A percentile compares a stretch with the other conserved stretches of the same genome.
Conservation (phyloP, 2,888 invertebrate genomes). For the Apotomis turbidana region DNA sequence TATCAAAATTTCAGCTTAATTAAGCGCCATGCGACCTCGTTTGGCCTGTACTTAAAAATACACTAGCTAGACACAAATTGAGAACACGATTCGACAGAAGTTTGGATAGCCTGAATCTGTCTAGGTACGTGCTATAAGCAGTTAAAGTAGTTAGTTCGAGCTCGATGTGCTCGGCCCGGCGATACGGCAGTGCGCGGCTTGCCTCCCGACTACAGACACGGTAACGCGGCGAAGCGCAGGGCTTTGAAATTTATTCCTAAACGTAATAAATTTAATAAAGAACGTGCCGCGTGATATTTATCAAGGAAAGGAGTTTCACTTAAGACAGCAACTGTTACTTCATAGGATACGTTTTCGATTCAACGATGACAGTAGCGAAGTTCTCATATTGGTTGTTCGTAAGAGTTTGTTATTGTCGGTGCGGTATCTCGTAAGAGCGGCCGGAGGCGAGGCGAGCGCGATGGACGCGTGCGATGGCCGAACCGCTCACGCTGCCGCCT, state of each 20-base stretch:
- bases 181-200: constrained; percentile 61
- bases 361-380: constrained; percentile 27
- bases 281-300: constrained; percentile 1
- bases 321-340: not conserved
- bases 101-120: constrained; percentile 42
- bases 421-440: constrained; percentile 50
- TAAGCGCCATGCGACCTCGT: constrained; percentile 6
- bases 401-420: constrained; percentile 38
- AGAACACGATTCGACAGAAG: constrained; percentile 13
- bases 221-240: constrained; percentile 18
- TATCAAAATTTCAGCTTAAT: not conserved
- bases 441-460: constrained; percentile 57
- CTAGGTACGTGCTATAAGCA: constrained; percentile 31
- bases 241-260: constrained; percentile 36
- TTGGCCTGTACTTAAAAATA: constrained; percentile 15
- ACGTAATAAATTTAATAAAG: constrained; percentile 31
- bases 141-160: constrained; percentile 34
- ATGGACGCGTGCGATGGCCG: constrained; percentile 79
- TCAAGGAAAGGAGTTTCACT: not conserved
- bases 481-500: constrained; percentile 74
- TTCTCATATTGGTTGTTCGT: constrained; percentile 22
- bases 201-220: constrained; percentile 39
- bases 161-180: constrained; percentile 39
- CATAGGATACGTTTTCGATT: constrained; percentile 1
- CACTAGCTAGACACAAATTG: constrained; percentile 16